Evolutionary conservation across 2,113 vertebrate genomes (phyloP).

Genomic region (Tetrax tetrax): DNA sequence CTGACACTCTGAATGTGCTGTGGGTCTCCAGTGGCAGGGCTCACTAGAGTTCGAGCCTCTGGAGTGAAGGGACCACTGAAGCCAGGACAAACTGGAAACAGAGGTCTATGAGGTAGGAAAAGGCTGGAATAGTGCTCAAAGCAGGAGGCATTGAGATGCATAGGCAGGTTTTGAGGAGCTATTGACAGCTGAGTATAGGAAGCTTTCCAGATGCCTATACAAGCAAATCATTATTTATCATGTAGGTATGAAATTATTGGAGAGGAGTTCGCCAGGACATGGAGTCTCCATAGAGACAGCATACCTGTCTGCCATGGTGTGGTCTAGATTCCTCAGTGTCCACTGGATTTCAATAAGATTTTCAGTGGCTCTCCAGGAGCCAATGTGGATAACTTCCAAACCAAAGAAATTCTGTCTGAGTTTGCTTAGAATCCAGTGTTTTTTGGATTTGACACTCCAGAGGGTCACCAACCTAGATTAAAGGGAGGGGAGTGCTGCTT

Average conservation of each 20-base stretch:
- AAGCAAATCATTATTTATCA: background rate
- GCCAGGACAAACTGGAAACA: background rate
- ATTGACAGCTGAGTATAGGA: background rate
- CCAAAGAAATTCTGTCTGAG: background rate
- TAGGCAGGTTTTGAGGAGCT: background rate
- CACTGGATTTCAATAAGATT: background rate
- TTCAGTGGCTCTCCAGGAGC: background rate
- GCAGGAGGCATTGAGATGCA: background rate
- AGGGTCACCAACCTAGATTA: background rate
- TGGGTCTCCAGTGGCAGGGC: background rate
- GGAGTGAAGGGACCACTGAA: background rate
- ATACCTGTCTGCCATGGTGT: rapidly evolving
- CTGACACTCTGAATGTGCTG: background rate
- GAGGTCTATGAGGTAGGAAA: background rate
- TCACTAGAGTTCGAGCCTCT: background rate
- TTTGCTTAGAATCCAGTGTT: background rate
- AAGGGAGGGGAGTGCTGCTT: background rate
- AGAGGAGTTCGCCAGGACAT: background rate
- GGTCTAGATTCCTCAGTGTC: background rate
- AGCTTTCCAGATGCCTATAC: background rate
- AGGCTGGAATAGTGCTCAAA: background rate
- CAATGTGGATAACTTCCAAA: background rate
- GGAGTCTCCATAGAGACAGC: background rate
- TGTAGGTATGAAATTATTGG: rapidly evolving
- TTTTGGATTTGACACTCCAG: background rate